phyloP scores from a whole-genome alignment of 2,888 invertebrate species.

The Tyria jacobaeae region DNA sequence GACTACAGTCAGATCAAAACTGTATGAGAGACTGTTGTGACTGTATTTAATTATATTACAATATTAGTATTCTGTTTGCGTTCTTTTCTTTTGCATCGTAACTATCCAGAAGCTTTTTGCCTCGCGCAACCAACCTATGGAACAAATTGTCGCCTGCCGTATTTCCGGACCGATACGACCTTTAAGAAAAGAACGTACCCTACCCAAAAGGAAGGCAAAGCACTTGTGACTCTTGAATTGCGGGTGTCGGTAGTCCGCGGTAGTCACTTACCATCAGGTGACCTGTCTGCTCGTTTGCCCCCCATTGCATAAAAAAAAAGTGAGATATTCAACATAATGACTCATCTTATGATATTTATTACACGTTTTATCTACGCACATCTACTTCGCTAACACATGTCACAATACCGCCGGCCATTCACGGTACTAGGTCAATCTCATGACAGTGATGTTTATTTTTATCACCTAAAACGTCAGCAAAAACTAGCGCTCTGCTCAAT shows the following conservation, averaged over 20 bases:
- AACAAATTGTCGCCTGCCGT: no score
- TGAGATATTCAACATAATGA: neutral
- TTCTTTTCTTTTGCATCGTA: neutral
- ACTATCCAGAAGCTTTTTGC: no score
- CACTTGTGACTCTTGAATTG: no score
- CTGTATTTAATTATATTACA: neutral
- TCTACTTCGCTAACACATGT: neutral
- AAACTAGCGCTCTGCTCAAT: conserved; percentile 10
- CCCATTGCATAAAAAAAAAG: no score
- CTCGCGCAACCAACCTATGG: no score
- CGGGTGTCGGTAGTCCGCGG: no score
- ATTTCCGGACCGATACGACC: no score
- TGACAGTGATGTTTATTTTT: conserved; percentile 11
- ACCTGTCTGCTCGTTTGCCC: no score
- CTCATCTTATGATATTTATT: conserved; percentile 1
- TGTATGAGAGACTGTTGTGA: neutral
- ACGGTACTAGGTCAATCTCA: conserved; percentile 15
- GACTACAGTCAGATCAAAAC: neutral
- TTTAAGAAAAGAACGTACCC: no score
- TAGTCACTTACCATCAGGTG: no score
- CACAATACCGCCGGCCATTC: neutral
- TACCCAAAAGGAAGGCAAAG: no score
- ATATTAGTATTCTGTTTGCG: neutral
- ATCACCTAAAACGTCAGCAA: conserved; percentile 11
- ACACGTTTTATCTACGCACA: neutral